Base-by-base conservation (phyloP, 1,140 invertebrate species). In the Brachystomella parvula region DNA sequence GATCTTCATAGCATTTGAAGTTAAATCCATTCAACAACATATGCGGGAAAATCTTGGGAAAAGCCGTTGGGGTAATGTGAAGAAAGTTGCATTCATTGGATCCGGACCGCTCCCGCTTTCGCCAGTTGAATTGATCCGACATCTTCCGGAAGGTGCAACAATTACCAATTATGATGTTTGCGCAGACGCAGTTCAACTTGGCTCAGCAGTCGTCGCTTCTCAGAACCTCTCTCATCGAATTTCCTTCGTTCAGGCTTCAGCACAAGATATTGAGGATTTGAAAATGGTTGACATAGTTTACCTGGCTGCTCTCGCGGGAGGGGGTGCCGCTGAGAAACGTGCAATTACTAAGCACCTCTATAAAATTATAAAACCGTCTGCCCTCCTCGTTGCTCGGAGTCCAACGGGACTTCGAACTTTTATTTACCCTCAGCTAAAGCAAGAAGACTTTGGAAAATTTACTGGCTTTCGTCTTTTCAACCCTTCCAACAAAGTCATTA, bases 401-500 rank as follows among this genome's bases (percentile, higher is more conserved):
- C 9, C 58, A 29, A 60, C 28, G 6, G 58, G 58, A 9, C 58
- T 60, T 3, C 58, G 58, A 24, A n/a, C 3, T 19, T 60, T 60
- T 24, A 60, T 60, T 33, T 60, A 60, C 21, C 9, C 17, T 28
- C 21, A 17, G 30, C 19, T 60, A 12, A 28, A 6, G 12, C 9
- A 6, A 3, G 21, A 26, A 15, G 58, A 60, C 30, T 60, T 60
- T 60, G 58, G 58, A 33, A 24, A 60, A 3, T 60, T 60, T 24
- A n/a, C 3, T 3, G 19, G 6, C 19, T 60, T 60, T 30, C 15
- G 21, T 28, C 58, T 28, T 19, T 60, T 31, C 21, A 29, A 60
- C 21, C 58, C 58, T n/a, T 9, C 3, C 58, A 60, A 60, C 32
- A 33, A 60, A 33, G 58, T 60, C 32, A 60, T 60, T 29, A 60